Conservation (phyloP, 2,113 vertebrate species). For the Bettongia penicillata region DNA sequence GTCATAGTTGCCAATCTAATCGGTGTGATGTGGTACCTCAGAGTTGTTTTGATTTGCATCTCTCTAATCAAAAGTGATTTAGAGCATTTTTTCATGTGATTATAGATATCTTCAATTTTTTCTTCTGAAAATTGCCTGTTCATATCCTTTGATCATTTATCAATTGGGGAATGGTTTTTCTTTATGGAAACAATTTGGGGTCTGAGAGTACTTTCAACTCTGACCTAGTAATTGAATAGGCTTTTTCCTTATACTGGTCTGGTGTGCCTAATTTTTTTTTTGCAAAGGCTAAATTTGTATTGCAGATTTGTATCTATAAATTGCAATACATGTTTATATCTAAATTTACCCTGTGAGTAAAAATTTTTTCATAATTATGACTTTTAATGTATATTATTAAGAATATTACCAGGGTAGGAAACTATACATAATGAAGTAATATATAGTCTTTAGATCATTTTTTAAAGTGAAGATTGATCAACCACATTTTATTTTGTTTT, state of each 20-base stretch:
- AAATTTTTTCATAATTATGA: conserved; percentile 25
- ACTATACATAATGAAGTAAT: background rate
- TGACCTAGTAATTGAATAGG: conserved; percentile 11
- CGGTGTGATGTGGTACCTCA: too few species aligned
- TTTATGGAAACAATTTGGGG: conserved; percentile 27
- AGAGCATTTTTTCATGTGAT: too few species aligned
- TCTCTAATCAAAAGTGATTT: too few species aligned
- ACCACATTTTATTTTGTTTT: conserved; percentile 25
- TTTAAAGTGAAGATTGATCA: conserved; percentile 3
- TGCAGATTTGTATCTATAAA: background rate
- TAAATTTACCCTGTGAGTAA: conserved; percentile 2
- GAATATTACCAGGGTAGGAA: background rate
- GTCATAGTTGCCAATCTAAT: too few species aligned
- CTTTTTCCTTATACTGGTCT: background rate
- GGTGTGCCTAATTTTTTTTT: background rate
- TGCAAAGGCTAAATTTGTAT: conserved; percentile 19
- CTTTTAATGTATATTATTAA: background rate
- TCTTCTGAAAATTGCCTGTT: too few species aligned
- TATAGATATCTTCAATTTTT: too few species aligned
- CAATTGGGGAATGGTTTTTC: background rate
- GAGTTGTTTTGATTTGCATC: too few species aligned
- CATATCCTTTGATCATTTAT: too few species aligned
- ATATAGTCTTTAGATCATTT: background rate
- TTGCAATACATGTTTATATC: background rate
- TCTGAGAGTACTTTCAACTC: conserved; percentile 17